These are phyloP conservation scores for Colinus virginianus DNA, from an alignment of 2,113 vertebrate species.

Conservation along the genomic window DNA sequence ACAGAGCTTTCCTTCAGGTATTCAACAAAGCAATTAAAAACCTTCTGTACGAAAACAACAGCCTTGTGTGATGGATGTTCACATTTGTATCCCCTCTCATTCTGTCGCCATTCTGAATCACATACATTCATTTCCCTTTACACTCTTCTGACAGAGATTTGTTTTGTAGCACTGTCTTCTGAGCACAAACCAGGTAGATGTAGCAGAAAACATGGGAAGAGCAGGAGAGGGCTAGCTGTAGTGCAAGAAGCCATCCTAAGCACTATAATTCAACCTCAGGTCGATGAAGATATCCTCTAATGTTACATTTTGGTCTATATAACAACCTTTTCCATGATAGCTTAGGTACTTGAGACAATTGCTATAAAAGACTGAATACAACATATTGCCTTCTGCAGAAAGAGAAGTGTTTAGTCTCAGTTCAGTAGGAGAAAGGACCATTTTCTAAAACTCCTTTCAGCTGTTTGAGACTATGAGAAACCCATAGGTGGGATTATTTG, in stretches of 20 bases:
- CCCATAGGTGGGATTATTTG: neutral
- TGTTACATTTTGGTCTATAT: neutral
- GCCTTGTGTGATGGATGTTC: neutral
- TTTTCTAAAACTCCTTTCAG: neutral
- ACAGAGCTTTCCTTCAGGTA: slow-evolving; percentile 35
- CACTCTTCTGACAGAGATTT: neutral
- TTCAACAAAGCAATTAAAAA: slow-evolving; percentile 43
- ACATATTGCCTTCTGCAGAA: neutral
- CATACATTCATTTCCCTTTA: neutral
- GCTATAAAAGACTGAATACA: neutral
- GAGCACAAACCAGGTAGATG: neutral
- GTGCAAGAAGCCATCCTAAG: neutral
- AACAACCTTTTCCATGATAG: neutral
- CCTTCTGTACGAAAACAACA: neutral
- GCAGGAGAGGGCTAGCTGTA: neutral
- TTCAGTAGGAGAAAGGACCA: neutral
- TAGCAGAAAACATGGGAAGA: neutral
- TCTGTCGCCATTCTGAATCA: neutral
- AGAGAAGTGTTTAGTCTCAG: neutral
- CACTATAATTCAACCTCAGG: neutral
- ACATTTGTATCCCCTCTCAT: neutral
- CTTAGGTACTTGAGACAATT: neutral
- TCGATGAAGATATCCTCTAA: neutral
- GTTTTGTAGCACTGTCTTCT: neutral
- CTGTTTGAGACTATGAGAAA: neutral